phyloP scores from a whole-genome alignment of 2,113 vertebrate genomes.

The Apodemus speciosus region DNA sequence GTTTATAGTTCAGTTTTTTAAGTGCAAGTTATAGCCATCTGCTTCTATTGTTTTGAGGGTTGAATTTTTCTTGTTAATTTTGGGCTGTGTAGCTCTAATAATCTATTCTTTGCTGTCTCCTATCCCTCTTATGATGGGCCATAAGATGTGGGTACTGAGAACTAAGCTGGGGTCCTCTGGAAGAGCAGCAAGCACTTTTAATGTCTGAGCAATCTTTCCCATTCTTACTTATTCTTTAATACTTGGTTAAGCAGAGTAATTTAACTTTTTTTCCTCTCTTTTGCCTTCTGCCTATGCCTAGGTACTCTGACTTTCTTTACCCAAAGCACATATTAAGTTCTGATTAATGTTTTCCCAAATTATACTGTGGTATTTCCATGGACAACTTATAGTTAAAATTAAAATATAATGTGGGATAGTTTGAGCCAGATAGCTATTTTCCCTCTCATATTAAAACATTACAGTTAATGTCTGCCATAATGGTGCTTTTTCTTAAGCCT shows the following conservation, averaged over 20 bases:
- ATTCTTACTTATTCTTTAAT: not conserved
- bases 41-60: not conserved
- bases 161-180: not conserved
- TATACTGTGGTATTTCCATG: not conserved
- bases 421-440: not conserved
- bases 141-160: not conserved
- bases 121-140: not conserved
- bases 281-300: not conserved
- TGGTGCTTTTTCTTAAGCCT: not conserved
- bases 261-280: not conserved
- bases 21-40: not conserved
- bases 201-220: not conserved
- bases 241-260: not conserved
- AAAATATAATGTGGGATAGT: slow-evolving; percentile 40
- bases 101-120: not conserved
- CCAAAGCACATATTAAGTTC: not conserved
- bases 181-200: not conserved
- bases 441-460: not conserved
- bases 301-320: not conserved
- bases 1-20: not conserved
- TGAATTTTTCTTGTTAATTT: not conserved
- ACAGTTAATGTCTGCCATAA: not conserved
- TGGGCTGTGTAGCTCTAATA: not conserved
- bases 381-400: slow-evolving; percentile 9
- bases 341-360: slow-evolving; percentile 7